A percentile compares a stretch with the other conserved stretches of the same genome.
Conservation (phyloP, 2,797 vertebrate species). For the Myotis myotis region DNA sequence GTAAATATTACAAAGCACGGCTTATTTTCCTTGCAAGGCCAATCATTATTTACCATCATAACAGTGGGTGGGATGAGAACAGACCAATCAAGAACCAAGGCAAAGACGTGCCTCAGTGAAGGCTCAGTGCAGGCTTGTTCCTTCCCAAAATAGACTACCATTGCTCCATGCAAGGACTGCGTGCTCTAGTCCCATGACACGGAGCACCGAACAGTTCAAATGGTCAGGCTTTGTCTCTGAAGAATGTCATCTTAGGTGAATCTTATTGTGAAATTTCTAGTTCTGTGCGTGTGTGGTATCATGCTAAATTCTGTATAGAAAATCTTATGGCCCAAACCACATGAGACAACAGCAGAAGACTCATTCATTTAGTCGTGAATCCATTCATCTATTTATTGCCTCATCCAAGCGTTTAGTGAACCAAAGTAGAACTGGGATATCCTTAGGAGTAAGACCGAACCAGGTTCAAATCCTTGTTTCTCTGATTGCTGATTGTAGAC, state of each 20-base stretch:
- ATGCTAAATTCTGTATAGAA: background rate
- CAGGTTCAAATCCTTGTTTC: background rate
- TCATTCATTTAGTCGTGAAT: background rate
- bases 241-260: background rate
- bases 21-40: background rate
- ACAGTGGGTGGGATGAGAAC: background rate
- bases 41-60: background rate
- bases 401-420: constrained; percentile 6
- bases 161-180: background rate
- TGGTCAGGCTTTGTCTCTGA: background rate
- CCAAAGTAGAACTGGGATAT: background rate
- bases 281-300: background rate
- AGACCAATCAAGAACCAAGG: background rate
- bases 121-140: background rate
- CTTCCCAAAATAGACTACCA: background rate
- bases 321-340: background rate
- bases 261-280: background rate
- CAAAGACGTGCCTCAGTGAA: background rate
- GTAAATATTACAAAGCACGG: background rate
- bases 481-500: background rate
- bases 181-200: background rate
- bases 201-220: background rate
- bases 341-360: background rate
- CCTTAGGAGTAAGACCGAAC: background rate
- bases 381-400: background rate